Evolutionary conservation across 2,113 vertebrate species (phyloP).

Genomic region (Nycticryphes semicollaris): DNA sequence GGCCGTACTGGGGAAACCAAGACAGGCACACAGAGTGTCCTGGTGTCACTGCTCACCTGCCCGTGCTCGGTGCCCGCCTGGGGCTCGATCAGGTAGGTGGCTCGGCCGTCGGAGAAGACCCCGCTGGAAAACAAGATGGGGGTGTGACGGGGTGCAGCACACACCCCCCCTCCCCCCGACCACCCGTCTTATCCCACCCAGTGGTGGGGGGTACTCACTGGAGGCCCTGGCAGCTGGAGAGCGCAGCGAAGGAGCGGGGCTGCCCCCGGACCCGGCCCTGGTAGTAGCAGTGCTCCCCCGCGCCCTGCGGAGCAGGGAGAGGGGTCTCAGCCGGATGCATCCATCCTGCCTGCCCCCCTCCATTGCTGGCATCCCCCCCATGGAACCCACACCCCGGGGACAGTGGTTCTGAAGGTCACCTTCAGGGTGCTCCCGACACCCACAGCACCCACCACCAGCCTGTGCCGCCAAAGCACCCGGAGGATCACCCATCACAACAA

Average conservation of each 20-base stretch:
- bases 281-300: conserved; percentile 94
- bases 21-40: neutral
- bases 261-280: conserved; percentile 85
- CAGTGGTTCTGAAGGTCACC: neutral
- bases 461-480: no score
- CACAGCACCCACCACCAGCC: neutral
- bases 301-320: conserved; percentile 71
- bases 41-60: neutral
- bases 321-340: rapidly evolving
- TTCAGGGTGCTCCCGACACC: neutral
- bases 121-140: conserved; percentile 73
- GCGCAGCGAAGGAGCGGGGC: conserved; percentile 82
- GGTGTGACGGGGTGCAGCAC: neutral
- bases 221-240: conserved; percentile 92
- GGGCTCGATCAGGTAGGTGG: conserved; percentile 86
- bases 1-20: neutral
- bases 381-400: rapidly evolving
- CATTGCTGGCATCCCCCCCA: rapidly evolving
- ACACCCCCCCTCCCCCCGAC: neutral
- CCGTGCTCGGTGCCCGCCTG: conserved; percentile 43
- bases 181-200: rapidly evolving
- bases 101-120: conserved; percentile 88
- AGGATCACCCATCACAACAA: rapidly evolving
- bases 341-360: neutral
- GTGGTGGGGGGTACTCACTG: conserved; percentile 73